Percentiles rank a stretch among this genome's conserved stretches.
These are phyloP conservation scores for Apis cerana DNA, from an alignment of 1,140 invertebrate species.

Conservation along the genomic window DNA sequence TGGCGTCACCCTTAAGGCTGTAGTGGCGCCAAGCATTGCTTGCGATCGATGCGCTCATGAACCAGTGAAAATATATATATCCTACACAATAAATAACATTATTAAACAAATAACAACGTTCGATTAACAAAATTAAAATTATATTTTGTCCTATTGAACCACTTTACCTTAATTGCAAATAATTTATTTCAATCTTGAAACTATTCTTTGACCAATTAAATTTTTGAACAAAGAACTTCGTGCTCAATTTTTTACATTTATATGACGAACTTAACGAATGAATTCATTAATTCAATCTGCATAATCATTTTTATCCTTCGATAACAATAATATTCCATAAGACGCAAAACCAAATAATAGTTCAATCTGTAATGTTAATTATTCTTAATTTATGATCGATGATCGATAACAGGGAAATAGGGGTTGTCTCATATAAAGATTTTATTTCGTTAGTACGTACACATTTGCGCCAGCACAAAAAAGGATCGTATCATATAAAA, in stretches of 20 bases:
- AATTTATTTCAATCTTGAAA: neutral
- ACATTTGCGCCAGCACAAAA: constrained; percentile 76
- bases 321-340: no score
- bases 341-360: no score
- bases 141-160: no score
- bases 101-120: neutral
- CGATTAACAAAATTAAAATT: no score
- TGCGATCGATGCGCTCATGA: constrained; percentile 26
- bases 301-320: neutral
- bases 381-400: neutral
- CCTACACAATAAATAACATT: neutral
- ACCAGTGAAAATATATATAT: neutral
- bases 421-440: constrained; percentile 64
- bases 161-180: neutral
- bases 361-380: neutral
- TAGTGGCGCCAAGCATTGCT: neutral
- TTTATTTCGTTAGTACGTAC: constrained; percentile 75
- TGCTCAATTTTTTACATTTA: neutral
- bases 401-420: neutral
- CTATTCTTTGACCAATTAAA: neutral
- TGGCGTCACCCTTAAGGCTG: neutral
- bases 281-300: neutral
- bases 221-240: neutral
- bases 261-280: neutral
- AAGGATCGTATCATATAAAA: constrained; percentile 64